phyloP scores from a whole-genome alignment of 2,113 vertebrate species.

The Bufo gargarizans region DNA sequence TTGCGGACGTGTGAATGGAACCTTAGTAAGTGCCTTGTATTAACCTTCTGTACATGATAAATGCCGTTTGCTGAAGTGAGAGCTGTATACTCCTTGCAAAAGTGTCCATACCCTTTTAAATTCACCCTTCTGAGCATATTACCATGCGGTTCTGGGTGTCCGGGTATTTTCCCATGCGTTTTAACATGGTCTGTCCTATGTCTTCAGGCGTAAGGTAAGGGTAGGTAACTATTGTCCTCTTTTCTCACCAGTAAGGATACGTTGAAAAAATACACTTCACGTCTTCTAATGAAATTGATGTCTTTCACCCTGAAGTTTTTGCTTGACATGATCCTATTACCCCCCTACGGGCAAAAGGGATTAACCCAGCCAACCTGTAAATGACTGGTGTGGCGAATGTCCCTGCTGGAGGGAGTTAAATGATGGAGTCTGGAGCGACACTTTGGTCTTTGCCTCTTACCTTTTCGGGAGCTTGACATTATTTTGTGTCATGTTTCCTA shows the following conservation, averaged over 20 bases:
- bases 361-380: background rate
- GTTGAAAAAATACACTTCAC: background rate
- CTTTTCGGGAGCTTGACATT: conserved; percentile 62
- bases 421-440: conserved; percentile 58
- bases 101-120: no score
- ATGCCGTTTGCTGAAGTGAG: no score
- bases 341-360: background rate
- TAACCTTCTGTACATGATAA: no score
- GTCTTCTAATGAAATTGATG: background rate
- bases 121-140: background rate
- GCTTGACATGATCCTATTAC: background rate
- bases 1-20: no score
- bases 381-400: conserved; percentile 34
- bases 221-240: background rate
- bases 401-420: conserved; percentile 43
- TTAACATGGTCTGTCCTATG: background rate
- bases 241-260: background rate
- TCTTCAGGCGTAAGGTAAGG: background rate
- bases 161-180: background rate
- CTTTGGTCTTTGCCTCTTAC: conserved; percentile 55
- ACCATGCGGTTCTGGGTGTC: background rate
- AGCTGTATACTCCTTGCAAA: no score
- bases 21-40: no score
- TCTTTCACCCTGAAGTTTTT: background rate
- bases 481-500: conserved; percentile 51